These are phyloP conservation scores for Ips nitidus DNA, from an alignment of 1,140 invertebrate species.

Conservation along the genomic window DNA sequence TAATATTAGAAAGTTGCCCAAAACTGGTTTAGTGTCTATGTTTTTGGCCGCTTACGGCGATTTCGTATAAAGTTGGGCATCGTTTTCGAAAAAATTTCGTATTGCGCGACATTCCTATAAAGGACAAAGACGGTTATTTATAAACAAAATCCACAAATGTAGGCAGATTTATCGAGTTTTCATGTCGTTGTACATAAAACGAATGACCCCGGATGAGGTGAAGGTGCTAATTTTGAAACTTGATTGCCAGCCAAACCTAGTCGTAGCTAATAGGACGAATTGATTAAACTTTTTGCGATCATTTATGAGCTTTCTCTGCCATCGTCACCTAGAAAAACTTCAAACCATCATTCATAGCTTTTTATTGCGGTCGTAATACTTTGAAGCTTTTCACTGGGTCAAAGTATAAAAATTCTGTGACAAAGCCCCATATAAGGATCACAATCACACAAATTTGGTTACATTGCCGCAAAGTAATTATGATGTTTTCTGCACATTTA, in stretches of 20 bases:
- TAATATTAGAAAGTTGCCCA: constrained; percentile 17
- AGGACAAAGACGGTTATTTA: constrained; percentile 15
- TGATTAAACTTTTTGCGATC: background rate
- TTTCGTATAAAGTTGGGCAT: too few relatives aligned
- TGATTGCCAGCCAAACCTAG: background rate
- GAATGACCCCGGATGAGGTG: constrained; percentile 3
- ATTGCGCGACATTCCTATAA: too few relatives aligned
- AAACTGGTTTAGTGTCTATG: background rate
- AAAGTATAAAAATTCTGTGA: background rate
- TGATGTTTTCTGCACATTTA: constrained; percentile 19
- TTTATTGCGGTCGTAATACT: constrained; percentile 2
- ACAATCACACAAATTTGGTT: background rate
- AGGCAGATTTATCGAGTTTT: too few relatives aligned
- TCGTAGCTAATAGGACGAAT: background rate
- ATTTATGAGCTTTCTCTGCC: background rate
- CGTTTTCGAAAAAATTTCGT: too few relatives aligned
- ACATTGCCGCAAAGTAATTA: background rate
- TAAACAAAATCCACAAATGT: background rate
- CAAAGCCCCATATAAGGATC: too few relatives aligned
- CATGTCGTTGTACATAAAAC: background rate
- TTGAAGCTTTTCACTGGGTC: constrained; percentile 1
- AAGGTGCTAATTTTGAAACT: constrained; percentile 23
- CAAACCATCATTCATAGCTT: background rate
- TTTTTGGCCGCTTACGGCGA: too few relatives aligned
- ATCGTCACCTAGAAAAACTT: background rate